Conservation (phyloP, 2,113 vertebrate species). For the sheep (Ovis aries) region DNA sequence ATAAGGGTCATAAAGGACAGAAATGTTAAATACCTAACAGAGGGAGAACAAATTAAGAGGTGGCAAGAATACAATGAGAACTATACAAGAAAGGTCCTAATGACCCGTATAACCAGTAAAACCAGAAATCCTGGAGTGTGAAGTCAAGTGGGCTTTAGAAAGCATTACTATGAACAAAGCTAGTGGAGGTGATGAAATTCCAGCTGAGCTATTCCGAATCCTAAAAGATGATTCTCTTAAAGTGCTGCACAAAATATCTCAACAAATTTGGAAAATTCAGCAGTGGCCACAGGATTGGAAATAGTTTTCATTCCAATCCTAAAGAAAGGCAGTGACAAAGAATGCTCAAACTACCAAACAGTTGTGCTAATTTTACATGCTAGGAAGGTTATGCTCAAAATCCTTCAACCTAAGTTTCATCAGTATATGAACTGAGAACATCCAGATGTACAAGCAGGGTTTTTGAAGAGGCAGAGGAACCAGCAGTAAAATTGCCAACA, state of each 20-base stretch:
- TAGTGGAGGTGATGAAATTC: neutral
- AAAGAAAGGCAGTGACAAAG: neutral
- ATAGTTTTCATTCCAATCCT: neutral
- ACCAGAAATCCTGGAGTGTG: neutral
- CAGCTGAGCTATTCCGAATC: fast-evolving
- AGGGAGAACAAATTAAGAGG: neutral
- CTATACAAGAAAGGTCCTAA: neutral
- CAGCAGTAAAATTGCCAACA: neutral
- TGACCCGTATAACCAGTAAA: neutral
- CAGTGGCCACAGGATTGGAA: neutral
- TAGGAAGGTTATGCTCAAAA: neutral
- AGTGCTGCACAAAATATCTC: neutral
- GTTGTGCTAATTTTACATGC: neutral
- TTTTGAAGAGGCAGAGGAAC: neutral
- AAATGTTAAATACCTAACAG: neutral
- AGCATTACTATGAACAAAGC: neutral
- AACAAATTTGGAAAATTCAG: neutral
- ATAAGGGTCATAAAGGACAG: neutral
- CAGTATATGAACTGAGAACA: neutral
- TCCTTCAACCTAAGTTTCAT: neutral
- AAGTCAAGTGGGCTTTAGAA: neutral
- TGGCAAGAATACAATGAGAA: neutral
- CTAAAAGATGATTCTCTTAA: neutral
- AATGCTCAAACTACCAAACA: neutral
- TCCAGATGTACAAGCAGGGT: neutral